Base-by-base conservation (phyloP, 2,113 vertebrate genomes). In the Neotoma lepida region DNA sequence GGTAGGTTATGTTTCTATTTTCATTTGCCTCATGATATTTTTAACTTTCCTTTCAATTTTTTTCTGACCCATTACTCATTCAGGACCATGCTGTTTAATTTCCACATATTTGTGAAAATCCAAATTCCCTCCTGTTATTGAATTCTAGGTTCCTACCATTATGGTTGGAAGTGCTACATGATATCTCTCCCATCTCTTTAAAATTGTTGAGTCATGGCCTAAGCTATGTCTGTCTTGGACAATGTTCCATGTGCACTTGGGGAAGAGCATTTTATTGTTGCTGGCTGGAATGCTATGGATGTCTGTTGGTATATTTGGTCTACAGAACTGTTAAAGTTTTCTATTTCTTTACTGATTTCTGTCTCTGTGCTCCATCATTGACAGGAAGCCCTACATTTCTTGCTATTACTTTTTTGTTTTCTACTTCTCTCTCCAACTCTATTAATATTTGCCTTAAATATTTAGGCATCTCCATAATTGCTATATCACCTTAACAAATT, bases 101-200 rank as follows among this genome's bases (percentile, higher is more conserved):
- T 90, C 5, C 49, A 90, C 7, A 41, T 90, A 39, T 90, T 78
- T 78, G 73, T 70, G 39, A 68, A 92, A 66, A 92, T 77, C 71
- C 49, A 78, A 93, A 78, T 89, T 76, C 54, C 78, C 26, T 90
- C 18, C 30, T 56, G 17, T 68, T 77, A 54, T 24, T 77, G 4
- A 68, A 66, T 88, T 93, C 49, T 46, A 30, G 51, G 6, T 87
- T 70, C 5, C 44, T 58, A 78, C 9, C 63, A 49, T 70, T 61
- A 71, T 49, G 70, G 49, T 22, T 64, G 24, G 58, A 86, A 77
- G 54, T 68, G 33, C 33, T 68, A n/a, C n/a, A 68, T 58, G 80
- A 76, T 94, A 58, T 68, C 44, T 68, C 3, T 44, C 28, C 24
- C 33, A 13, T 86, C 22, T 68, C 76, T 74, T 68, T 70, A 86